These are phyloP conservation scores for Hyposoter didymator DNA, from an alignment of 2,888 invertebrate genomes.

Conservation along the genomic window DNA sequence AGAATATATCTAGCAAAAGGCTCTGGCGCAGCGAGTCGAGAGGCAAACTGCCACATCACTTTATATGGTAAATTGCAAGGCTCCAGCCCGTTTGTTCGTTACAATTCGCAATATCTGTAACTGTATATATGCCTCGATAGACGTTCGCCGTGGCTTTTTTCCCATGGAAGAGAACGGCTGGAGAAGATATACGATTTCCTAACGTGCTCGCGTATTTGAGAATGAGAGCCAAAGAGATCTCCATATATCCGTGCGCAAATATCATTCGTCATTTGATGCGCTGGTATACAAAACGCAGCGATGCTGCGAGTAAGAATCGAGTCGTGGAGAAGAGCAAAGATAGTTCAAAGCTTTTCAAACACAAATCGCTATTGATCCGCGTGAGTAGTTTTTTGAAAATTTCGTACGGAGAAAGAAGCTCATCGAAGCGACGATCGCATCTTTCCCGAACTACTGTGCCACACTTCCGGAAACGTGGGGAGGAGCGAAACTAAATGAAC, in stretches of 20 bases:
- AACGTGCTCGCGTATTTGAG: constrained; percentile 18
- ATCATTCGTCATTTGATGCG: constrained; percentile 8
- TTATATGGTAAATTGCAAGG: neutral
- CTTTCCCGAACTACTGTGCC: too few species aligned
- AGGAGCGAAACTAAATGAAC: too few species aligned
- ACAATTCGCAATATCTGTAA: neutral
- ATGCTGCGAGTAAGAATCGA: neutral
- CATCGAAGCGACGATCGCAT: too few species aligned
- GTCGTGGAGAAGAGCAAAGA: neutral
- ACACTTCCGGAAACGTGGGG: too few species aligned
- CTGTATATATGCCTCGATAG: neutral
- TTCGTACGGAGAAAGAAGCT: neutral
- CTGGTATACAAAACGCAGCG: neutral
- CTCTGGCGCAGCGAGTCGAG: neutral
- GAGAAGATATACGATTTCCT: constrained; percentile 32
- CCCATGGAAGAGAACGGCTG: neutral
- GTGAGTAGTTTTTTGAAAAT: neutral
- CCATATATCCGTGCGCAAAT: constrained; percentile 46
- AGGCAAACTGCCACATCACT: constrained; percentile 7
- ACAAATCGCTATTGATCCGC: neutral
- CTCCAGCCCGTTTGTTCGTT: neutral
- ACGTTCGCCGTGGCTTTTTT: constrained; percentile 14
- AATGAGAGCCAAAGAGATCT: constrained; percentile 16
- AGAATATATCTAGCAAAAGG: constrained; percentile 2
- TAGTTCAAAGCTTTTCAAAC: neutral